These are phyloP conservation scores for Chrysochloris asiatica DNA, from an alignment of 2,113 vertebrate genomes.

Conservation along the genomic window DNA sequence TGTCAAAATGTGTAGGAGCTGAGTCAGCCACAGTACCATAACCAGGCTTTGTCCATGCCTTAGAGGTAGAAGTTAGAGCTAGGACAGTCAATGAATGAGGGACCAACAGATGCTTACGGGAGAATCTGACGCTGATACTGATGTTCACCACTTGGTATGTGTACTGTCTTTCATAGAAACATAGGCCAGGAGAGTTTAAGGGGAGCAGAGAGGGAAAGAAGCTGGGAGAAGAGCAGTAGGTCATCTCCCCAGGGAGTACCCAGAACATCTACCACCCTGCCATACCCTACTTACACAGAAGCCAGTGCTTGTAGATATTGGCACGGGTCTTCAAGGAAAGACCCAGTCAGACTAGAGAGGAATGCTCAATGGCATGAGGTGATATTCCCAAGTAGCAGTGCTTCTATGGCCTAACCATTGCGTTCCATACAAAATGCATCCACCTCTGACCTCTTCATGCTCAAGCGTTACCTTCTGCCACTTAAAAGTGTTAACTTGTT, in stretches of 20 bases:
- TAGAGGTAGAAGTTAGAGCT: not conserved
- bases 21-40: not conserved
- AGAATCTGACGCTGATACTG: not conserved
- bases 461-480: not conserved
- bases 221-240: not conserved
- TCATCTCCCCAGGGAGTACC: not conserved
- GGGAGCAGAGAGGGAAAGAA: not conserved
- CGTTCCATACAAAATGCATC: not conserved
- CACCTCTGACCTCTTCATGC: not conserved
- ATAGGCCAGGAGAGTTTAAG: not conserved
- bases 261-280: not conserved
- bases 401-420: not conserved
- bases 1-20: not conserved
- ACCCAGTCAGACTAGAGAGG: not conserved
- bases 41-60: fast-evolving
- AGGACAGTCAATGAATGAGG: no score
- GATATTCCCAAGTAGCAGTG: not conserved
- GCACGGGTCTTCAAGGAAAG: not conserved
- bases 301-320: fast-evolving
- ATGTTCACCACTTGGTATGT: not conserved
- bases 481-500: not conserved
- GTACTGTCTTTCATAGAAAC: not conserved
- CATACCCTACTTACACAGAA: not conserved
- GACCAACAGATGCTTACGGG: no score
- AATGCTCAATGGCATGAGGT: no score